Conservation (phyloP, 2,113 vertebrate species). For the Rhadina sibilatrix region DNA sequence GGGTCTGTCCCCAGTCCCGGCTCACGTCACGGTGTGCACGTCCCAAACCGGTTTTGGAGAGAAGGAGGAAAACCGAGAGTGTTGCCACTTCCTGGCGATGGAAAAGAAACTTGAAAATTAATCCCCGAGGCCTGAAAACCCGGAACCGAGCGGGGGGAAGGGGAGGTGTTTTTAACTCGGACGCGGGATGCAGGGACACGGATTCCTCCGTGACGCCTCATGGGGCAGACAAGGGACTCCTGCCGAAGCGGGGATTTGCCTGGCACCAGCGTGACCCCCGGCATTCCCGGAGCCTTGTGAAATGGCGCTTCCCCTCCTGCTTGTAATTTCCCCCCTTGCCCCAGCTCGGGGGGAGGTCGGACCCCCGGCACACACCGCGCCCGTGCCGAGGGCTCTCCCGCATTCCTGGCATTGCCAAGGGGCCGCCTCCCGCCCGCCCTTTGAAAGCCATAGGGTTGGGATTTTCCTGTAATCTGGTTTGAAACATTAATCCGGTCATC, state of each 20-base stretch:
- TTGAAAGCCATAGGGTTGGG: conserved; percentile 29
- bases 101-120: conserved; percentile 12
- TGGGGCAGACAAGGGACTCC: background rate
- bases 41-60: background rate
- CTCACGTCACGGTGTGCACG: background rate
- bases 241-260: background rate
- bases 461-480: conserved; percentile 48
- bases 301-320: background rate
- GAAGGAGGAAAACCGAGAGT: conserved; percentile 28
- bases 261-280: background rate
- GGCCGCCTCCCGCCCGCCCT: background rate
- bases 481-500: conserved; percentile 45
- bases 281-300: background rate
- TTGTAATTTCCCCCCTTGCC: background rate
- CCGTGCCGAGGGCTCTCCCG: background rate
- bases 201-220: background rate
- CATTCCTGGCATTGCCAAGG: conserved; percentile 64
- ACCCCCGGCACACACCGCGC: background rate
- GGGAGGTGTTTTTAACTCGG: background rate
- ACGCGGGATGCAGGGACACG: background rate
- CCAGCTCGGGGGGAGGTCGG: background rate
- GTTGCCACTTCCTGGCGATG: background rate
- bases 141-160: background rate
- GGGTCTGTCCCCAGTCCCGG: background rate
- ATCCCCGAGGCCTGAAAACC: background rate